A percentile compares a stretch with the other conserved stretches of the same genome.
phyloP scores from a whole-genome alignment of 2,797 vertebrate species.

The Mus minutoides region DNA sequence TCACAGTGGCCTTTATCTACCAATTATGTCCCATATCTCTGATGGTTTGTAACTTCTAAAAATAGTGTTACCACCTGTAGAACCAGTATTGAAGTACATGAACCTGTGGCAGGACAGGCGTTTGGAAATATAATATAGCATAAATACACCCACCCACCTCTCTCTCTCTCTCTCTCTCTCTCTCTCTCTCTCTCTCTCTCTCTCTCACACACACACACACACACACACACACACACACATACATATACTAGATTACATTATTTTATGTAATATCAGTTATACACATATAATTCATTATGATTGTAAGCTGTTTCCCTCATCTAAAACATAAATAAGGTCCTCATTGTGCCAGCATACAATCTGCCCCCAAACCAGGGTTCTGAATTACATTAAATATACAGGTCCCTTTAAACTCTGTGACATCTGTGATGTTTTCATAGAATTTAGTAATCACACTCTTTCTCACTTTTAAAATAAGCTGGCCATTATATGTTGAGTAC shows the following conservation, averaged over 20 bases:
- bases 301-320: not conserved
- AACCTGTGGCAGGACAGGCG: not conserved
- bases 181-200: too few relatives aligned
- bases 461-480: not conserved
- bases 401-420: slow-evolving; percentile 29
- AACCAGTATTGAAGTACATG: not conserved
- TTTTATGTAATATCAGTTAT: too few relatives aligned
- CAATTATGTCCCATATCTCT: not conserved
- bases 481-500: not conserved
- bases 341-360: not conserved
- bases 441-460: not conserved
- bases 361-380: not conserved
- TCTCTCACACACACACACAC: too few relatives aligned
- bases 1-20: not conserved
- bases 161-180: too few relatives aligned
- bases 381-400: slow-evolving; percentile 1
- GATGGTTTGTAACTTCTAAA: not conserved
- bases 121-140: not conserved
- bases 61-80: not conserved
- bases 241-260: too few relatives aligned
- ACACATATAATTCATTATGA: not conserved
- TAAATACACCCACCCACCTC: not conserved
- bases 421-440: not conserved
- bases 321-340: not conserved
- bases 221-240: too few relatives aligned